Evolutionary conservation across 2,888 invertebrate genomes (phyloP).

Genomic region (Hydrotaea cyrtoneurina): DNA sequence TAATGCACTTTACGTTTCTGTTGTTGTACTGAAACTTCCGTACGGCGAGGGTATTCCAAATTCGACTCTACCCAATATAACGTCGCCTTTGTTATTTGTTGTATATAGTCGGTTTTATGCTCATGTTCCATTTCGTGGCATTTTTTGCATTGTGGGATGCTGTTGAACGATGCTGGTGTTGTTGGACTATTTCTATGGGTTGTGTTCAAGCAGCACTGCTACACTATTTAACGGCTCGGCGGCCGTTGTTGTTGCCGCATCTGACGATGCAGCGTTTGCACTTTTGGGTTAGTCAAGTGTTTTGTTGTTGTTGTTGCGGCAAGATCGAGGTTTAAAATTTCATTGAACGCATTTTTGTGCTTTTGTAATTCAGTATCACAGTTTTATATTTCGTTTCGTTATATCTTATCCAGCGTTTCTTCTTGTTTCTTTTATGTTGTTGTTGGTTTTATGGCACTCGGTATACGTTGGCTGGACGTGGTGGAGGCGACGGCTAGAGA

Average conservation of each 20-base stretch:
- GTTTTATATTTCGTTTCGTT: constrained; percentile 46
- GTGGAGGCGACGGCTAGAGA: neutral
- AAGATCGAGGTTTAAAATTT: constrained; percentile 58
- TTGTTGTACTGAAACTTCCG: too few relatives aligned
- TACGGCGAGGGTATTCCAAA: too few relatives aligned
- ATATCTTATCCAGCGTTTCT: constrained; percentile 20
- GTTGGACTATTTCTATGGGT: constrained; percentile 37
- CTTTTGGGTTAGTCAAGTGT: constrained; percentile 59
- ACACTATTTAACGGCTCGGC: constrained; percentile 59
- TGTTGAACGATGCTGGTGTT: constrained; percentile 43
- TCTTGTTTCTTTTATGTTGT: neutral
- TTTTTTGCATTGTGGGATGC: constrained; percentile 57
- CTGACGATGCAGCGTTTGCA: constrained; percentile 18
- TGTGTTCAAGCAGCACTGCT: constrained; percentile 42
- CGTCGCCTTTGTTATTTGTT: too few relatives aligned
- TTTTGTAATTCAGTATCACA: constrained; percentile 47
- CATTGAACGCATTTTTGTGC: constrained; percentile 64
- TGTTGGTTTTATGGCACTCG: neutral
- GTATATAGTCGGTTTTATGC: too few relatives aligned
- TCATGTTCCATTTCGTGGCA: constrained; percentile 49
- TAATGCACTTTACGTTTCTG: too few relatives aligned
- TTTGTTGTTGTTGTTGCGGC: constrained; percentile 18
- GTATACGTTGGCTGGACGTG: too few relatives aligned
- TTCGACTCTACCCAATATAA: too few relatives aligned
- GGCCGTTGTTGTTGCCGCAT: constrained; percentile 20